Base-by-base conservation (phyloP, 2,113 vertebrate species). In the Rhinoderma darwinii region DNA sequence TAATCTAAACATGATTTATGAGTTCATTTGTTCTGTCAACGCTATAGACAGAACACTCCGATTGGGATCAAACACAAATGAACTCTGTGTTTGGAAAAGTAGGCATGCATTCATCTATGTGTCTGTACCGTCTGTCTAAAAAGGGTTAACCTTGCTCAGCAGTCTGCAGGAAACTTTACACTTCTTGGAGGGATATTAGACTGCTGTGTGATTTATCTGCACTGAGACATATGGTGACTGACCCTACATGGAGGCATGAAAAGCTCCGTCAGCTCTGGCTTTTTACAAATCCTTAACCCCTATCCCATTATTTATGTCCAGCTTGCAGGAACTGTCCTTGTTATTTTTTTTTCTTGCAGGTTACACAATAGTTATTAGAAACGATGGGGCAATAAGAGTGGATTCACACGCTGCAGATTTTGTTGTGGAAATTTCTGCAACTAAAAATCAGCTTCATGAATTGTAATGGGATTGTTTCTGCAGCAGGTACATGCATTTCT, bases 151-250 rank as follows among this genome's bases (percentile, higher is more conserved):
- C 7, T n/a, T n/a, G 54, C 56, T 27, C 84, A 56, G 63, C 77
- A 47, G 50, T 86, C 68, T 72, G 68, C 77, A 72, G 51, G 84
- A 73, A 79, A 79, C 76, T 81, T 81, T 39, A 81, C 66, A 39
- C 77, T 73, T 66, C 47, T 25, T 81, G 61, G 44, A 51, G 73
- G 77, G 75, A 86, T 63, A 78, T 68, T 54, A 56, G 63, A 63
- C 63, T 32, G 73, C 63, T 63, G 54, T 81, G 77, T 72, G 61
- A 86, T 86, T 86, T 86, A 81, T 86, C 63, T 35, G 22, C 27
- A 9, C 43, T 12, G n/a, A 35, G 76, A 86, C 84, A 86, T 81
- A 51, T 81, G 76, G 59, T 43, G 76, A 44, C 12, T 86, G 84
- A 86, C 84, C 84, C 84, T 35, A 59, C 44, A 37, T 80, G 75